Base-by-base conservation (phyloP, 1,140 invertebrate genomes). In the Oryzaephilus surinamensis region DNA sequence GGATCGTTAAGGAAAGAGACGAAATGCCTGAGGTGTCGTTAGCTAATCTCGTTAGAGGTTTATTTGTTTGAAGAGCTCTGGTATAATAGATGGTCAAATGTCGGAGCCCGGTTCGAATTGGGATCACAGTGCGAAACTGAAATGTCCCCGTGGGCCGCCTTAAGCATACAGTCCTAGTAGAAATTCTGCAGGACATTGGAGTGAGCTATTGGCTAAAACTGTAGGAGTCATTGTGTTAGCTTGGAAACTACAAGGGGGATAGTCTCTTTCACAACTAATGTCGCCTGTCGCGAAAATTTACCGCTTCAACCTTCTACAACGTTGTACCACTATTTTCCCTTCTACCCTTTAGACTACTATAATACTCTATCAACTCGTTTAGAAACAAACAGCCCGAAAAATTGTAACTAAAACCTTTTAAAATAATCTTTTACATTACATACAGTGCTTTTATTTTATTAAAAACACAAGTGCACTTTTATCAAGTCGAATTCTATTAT, bases 1-100 rank as follows among this genome's bases (percentile, higher is more conserved):
- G 17, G 20, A n/a, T 20, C 12, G 14, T 14, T 34, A 23, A 34
- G 21, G 8, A 14, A 30, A 38, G 36, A 30, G n/a, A n/a, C n/a
- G n/a, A n/a, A 34, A 34, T n/a, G 32, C n/a, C 32, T 12, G 11
- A 31, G 36, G 14, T 42, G 40, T 35, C 26, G 40, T 42, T 42
- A 42, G 35, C 33, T 35, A 42, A 34, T 34, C 33, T 42, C 33
- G 32, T 42, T 42, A 35, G 35, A 28, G 46, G 41, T 45, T 48
- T 52, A 51, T 52, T 50, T 50, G 50, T 52, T 54, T 46, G 35
- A 33, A 43, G 32, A 45, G 43, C 43, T 38, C 44, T 51, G 37
- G 43, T 45, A 34, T 50, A 54, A 54, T 54, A 50, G 50, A 54
- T 54, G 52, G 52, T 54, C 52, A 54, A 52, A 54, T 52, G 52